Evolutionary conservation across 1,140 invertebrate genomes (phyloP), one percentile per base, ranked within the genome.

Genomic region (Trichonephila clavata): DNA sequence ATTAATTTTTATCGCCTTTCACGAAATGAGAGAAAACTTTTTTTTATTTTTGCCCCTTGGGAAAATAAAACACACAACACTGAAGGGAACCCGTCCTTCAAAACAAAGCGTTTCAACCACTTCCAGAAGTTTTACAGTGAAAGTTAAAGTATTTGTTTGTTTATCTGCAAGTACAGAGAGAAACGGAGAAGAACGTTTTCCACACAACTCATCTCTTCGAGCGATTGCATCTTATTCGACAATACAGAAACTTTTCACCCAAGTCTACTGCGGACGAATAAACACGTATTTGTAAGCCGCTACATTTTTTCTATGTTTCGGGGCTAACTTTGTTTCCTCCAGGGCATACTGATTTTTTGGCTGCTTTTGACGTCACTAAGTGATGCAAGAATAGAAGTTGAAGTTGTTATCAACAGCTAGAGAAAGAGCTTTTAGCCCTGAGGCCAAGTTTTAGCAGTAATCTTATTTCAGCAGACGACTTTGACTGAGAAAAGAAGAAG

Each of bases 321-420:
- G 50, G 50, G 77, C 39, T 84, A 92, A 84, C 77, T 92, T 84
- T 13, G 90, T 84, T 92, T 68, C 61, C 81, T 84, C 57, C 20
- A 20, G 90, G 90, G 90, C 80, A 83, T 84, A 84, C 80, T 84
- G 80, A 84, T 84, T 92, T 92, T 92, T 92, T 84, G 60, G 90
- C 27, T 80, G 90, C 90, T 84, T 83, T 84, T 65, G 60, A 92
- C 90, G 80, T 92, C 80, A 84, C 89, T 92, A 92, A 92, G 90
- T 92, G 90, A 92, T 92, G 90, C 90, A 92, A 92, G 90, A 92
- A 84, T 92, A 57, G 90, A 92, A 92, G 90, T 92, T 92, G 90
- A 92, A 92, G 90, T 84, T 92, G 80, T 92, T 92, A 92, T 92
- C 90, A 92, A 92, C 88, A 90, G 50, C 88, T 39, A 77, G 88